Percentiles rank a stretch among this genome's conserved stretches.
Conservation (phyloP, 2,888 invertebrate genomes). For the Euzophera pinguis region DNA sequence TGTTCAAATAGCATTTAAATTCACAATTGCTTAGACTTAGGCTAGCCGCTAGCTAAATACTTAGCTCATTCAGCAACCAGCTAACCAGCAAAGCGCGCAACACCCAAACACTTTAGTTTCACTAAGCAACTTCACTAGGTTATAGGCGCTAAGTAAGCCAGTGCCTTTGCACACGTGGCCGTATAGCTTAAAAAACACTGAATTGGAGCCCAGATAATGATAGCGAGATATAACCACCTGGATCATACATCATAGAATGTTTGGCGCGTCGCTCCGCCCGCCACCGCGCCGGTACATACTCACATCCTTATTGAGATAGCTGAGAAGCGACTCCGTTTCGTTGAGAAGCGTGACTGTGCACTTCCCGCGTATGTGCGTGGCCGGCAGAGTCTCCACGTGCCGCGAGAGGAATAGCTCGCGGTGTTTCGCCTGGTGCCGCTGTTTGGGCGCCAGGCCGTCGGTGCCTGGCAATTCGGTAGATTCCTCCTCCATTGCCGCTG, state of each 20-base stretch:
- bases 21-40: no score
- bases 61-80: no score
- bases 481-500: conserved; percentile 86
- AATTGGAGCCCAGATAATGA: no score
- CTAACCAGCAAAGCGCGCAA: no score
- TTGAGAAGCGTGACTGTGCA: conserved; percentile 99
- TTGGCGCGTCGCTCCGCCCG: background rate
- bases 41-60: no score
- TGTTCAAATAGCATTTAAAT: no score
- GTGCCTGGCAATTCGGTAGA: conserved; percentile 79
- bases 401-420: conserved; percentile 98
- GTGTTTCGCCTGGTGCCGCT: conserved; percentile 97
- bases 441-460: conserved; percentile 88
- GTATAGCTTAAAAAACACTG: no score
- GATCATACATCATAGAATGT: background rate
- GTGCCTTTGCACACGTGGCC: no score
- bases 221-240: no score
- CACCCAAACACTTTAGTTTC: no score
- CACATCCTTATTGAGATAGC: conserved; percentile 98
- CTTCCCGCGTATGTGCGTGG: conserved; percentile 99
- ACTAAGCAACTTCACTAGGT: no score
- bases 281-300: conserved; percentile 74
- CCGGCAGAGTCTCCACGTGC: conserved; percentile 98
- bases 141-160: no score
- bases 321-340: conserved; percentile 97